phyloP scores from a whole-genome alignment of 2,888 invertebrate species.

The Macroteleia sp. region DNA sequence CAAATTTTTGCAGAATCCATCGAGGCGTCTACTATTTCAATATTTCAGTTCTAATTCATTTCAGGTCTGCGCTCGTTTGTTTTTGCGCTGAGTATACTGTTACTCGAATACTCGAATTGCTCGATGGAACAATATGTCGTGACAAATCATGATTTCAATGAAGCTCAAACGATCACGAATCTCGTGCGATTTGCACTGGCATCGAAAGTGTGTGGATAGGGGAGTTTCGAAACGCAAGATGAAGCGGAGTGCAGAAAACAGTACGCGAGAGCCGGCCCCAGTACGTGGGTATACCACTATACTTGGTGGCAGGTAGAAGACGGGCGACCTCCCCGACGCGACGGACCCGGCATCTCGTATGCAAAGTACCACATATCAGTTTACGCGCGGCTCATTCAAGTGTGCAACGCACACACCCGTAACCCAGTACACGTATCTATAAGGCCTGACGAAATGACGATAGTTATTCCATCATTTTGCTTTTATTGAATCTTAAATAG shows the following conservation, averaged over 20 bases:
- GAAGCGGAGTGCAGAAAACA: slow-evolving; percentile 45
- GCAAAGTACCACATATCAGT: slow-evolving; percentile 76
- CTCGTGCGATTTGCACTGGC: slow-evolving; percentile 28
- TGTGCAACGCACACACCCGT: slow-evolving; percentile 46
- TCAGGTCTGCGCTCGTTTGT: slow-evolving; percentile 6
- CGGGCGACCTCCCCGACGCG: slow-evolving; percentile 77
- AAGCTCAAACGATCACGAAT: slow-evolving; percentile 36
- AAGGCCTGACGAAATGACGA: slow-evolving; percentile 40
- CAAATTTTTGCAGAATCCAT: slow-evolving; percentile 31
- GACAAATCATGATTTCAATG: slow-evolving; percentile 54
- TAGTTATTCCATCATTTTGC: slow-evolving; percentile 52
- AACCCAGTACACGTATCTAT: slow-evolving; percentile 12
- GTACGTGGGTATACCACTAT: slow-evolving; percentile 38
- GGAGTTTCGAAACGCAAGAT: slow-evolving; percentile 44
- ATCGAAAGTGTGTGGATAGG: slow-evolving; percentile 31
- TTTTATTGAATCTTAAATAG: slow-evolving; percentile 54
- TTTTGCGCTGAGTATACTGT: slow-evolving; percentile 36
- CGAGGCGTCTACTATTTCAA: slow-evolving; percentile 38
- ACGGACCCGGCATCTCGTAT: slow-evolving; percentile 73
- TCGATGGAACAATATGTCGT: slow-evolving; percentile 25
- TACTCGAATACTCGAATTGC: slow-evolving; percentile 44
- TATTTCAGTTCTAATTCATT: slow-evolving; percentile 41
- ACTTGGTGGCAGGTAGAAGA: slow-evolving; percentile 80
- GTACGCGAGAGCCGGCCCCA: slow-evolving; percentile 22
- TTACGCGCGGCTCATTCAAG: slow-evolving; percentile 61